Base-by-base conservation (phyloP, 2,888 invertebrate genomes). In the Andrena marginata region DNA sequence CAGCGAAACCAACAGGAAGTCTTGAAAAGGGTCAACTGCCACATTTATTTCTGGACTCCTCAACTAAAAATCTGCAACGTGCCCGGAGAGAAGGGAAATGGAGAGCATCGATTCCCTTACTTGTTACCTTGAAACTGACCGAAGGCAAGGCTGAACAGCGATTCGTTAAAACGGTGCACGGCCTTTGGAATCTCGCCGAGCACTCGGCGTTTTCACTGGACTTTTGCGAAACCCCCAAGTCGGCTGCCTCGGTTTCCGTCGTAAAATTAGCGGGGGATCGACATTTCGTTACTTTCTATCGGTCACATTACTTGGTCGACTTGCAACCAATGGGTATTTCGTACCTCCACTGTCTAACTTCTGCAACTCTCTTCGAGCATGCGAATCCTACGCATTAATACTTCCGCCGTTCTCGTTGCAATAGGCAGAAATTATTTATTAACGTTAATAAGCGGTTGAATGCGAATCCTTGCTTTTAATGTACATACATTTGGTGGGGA, bases 231-330 rank as follows among this genome's bases (percentile, higher is more conserved):
- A 87, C 69, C 26, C 31, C 16, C 67, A 49, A 26, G 60, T 29
- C 20, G 29, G 56, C 65, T 69, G 78, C 31, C 63, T 72, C 42
- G 67, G 76, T 74, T 71, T 80, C 80, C 69, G 26, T 65, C 63
- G 76, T 59, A 62, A 82, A 84, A 86, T 86, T 80, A 78, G 71
- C 76, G 65, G 63, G 48, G 63, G 84, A 86, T 86, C 77, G 79
- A 78, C 74, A 79, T 88, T 88, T 88, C 63, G 86, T 49, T 78
- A 87, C 88, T 87, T 87, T 87, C 87, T 88, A 87, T 79, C 72
- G 86, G 56, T 68, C 80, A 78, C 73, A 68, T 64, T 73, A 63
- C 69, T 77, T 62, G 60, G 63, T 67, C 33, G 51, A 42, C 48
- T 42, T 54, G 49, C 65, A 26, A 23, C 68, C 59, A 70, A 72